Evolutionary conservation across 2,113 vertebrate species (phyloP), one percentile per base, ranked within the genome.

Genomic region (Periophthalmodon schlosseri): DNA sequence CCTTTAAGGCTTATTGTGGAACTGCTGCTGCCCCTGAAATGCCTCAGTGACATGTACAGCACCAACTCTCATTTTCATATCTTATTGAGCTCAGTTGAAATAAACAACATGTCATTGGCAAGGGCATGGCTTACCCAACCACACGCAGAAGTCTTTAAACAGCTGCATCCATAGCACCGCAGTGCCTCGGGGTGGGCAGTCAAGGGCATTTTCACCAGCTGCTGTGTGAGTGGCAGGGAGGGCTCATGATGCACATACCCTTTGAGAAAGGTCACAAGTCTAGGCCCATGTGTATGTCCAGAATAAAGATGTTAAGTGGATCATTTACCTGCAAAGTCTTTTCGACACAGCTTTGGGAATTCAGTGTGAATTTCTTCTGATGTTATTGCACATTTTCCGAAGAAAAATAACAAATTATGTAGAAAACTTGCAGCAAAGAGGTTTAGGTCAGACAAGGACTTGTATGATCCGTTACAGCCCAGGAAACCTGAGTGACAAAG

Each of bases 121-220:
- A 91, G 89, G 85, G 70, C 87, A 70, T 33, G 3, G 83, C 72
- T 88, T 83, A 71, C 24, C 80, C 75, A 91, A 80, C 83, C 80
- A 81, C 73, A 79, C 78, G 73, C 83, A 80, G 78, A 89, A 83
- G 77, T 75, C 69, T 88, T 75, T 78, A 70, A 88, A 88, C 88
- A 91, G 88, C 89, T 89, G 90, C 83, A 88, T 86, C 73, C 77
- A 74, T 86, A 79, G 69, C 78, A 81, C 85, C 68, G 75, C 68
- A 60, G 65, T 73, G 89, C 90, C 86, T 68, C 16, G 74, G 85
- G 90, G 75, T 86, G 87, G 81, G 74, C 85, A 88, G 84, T 88
- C 83, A 92, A 91, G 91, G 91, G 77, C 87, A 86, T 87, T 87
- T 83, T 86, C 81, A 87, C 87, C 90, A 92, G 87, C 90, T 91